Conservation (phyloP, 2,113 vertebrate species). For the Athene cunicularia region DNA sequence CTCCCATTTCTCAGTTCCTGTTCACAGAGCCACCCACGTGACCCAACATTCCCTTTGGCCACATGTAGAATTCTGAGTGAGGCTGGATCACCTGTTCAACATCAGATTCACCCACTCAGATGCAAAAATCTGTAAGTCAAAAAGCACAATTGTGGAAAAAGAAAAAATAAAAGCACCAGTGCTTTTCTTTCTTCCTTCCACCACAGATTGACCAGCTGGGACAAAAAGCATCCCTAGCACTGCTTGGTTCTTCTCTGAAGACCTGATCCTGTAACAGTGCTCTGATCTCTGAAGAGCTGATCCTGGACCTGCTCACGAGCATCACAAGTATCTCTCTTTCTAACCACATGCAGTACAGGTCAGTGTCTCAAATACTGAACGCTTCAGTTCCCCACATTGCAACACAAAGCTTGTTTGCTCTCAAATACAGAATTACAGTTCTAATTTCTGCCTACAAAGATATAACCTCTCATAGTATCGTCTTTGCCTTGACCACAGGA, state of each 20-base stretch:
- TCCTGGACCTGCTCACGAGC: background rate
- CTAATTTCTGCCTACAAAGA: background rate
- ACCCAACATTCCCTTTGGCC: background rate
- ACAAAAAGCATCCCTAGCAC: background rate
- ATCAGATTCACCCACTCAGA: background rate
- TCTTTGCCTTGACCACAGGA: fast-evolving
- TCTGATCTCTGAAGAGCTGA: background rate
- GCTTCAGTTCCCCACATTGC: background rate
- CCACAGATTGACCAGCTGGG: background rate
- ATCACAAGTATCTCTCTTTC: background rate
- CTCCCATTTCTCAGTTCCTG: background rate
- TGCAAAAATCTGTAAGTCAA: background rate
- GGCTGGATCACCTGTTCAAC: background rate
- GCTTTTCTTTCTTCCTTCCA: background rate
- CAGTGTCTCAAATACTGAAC: background rate
- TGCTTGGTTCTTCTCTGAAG: background rate
- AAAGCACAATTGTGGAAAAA: background rate
- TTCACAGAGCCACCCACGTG: background rate
- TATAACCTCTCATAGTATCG: background rate
- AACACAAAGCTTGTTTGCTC: background rate
- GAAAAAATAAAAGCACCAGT: background rate
- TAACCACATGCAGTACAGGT: background rate
- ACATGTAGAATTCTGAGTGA: background rate
- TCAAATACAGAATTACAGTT: background rate
- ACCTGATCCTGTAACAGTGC: background rate